These are phyloP conservation scores for Salvelinus sp. DNA, from an alignment of 2,113 vertebrate species.

Conservation along the genomic window DNA sequence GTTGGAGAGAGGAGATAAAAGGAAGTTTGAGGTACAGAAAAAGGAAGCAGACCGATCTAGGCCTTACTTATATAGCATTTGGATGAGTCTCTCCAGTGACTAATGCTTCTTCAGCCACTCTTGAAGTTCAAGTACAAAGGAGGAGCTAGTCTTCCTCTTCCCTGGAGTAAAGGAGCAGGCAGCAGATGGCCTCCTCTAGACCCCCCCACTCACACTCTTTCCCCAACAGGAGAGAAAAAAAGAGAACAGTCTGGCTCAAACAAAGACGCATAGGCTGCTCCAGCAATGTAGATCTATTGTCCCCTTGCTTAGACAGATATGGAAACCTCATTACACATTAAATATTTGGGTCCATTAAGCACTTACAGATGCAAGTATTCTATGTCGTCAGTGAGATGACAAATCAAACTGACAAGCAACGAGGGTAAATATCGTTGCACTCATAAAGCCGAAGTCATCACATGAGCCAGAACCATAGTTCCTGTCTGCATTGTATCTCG, in stretches of 20 bases:
- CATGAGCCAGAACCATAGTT: too few relatives aligned
- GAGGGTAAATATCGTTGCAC: too few relatives aligned
- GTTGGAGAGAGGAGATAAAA: not conserved
- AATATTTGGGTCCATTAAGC: too few relatives aligned
- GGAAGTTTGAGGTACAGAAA: not conserved
- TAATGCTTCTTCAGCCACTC: not conserved
- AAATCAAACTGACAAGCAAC: too few relatives aligned
- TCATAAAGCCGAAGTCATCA: too few relatives aligned
- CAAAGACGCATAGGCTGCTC: constrained; percentile 16
- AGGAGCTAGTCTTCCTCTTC: not conserved
- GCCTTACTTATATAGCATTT: not conserved
- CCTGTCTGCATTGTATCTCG: too few relatives aligned
- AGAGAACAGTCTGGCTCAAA: constrained; percentile 26
- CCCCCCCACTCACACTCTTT: not conserved
- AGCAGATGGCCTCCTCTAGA: not conserved
- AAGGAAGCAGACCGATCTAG: not conserved
- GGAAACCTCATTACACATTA: too few relatives aligned
- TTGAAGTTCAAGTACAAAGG: not conserved
- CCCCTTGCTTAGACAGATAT: too few relatives aligned
- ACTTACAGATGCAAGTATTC: too few relatives aligned
- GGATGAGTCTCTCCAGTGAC: not conserved
- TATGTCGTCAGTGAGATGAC: too few relatives aligned
- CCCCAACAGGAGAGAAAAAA: constrained; percentile 27
- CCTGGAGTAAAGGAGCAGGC: not conserved
- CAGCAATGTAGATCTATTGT: too few relatives aligned